Percentiles rank a stretch among this genome's conserved stretches.
Evolutionary conservation across 2,888 invertebrate species (phyloP).

Genomic region (Leptinotarsa tumamoca): DNA sequence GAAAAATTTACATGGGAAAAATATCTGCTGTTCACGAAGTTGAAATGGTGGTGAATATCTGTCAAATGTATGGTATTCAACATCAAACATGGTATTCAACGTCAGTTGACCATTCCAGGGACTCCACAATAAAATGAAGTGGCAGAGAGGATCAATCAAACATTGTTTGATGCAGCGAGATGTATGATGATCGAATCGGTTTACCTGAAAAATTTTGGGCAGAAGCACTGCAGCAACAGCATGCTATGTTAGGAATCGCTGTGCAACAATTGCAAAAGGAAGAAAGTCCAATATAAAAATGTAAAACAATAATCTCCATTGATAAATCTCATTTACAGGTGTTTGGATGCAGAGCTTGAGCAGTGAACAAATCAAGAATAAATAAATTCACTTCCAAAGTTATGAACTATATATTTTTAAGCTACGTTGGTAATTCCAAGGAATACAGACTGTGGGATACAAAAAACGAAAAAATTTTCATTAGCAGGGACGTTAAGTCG

Average conservation of each 20-base stretch:
- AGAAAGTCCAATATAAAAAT: no score
- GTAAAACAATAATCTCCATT: no score
- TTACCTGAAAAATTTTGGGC: constrained; percentile 11
- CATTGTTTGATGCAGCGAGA: neutral
- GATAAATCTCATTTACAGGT: no score
- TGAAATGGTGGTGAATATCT: constrained; percentile 32
- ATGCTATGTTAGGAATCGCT: constrained; percentile 1
- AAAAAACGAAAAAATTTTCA: neutral
- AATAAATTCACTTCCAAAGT: neutral
- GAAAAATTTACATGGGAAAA: constrained; percentile 4
- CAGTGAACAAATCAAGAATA: no score
- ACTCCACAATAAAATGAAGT: constrained; percentile 31
- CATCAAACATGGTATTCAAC: constrained; percentile 25
- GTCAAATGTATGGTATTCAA: constrained; percentile 21
- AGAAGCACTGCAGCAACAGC: constrained; percentile 13
- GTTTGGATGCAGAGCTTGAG: no score
- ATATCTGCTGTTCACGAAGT: neutral
- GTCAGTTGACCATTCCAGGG: constrained; percentile 24
- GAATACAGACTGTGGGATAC: neutral
- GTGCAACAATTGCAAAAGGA: neutral
- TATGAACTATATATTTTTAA: no score
- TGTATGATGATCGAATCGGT: constrained; percentile 9
- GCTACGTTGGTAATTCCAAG: no score
- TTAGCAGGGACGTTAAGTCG: neutral
- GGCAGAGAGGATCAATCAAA: constrained; percentile 30